A percentile compares a stretch with the other conserved stretches of the same genome.
phyloP scores from a whole-genome alignment of 2,113 vertebrate species.

The Sebastes schlegelii region DNA sequence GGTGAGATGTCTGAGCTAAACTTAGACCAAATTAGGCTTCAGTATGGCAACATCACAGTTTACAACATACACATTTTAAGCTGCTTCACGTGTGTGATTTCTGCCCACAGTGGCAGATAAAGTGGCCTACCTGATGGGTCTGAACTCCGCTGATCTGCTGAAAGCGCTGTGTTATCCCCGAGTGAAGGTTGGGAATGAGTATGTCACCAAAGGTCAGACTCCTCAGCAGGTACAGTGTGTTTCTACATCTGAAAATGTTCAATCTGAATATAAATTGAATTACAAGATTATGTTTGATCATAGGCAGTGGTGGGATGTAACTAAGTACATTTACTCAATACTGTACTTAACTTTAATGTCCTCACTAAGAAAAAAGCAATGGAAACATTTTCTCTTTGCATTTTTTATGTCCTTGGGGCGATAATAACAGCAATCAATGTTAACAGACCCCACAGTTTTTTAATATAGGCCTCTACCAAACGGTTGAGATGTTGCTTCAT shows the following conservation, averaged over 20 bases:
- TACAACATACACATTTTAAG: not conserved
- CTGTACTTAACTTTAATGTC: no score
- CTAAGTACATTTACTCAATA: no score
- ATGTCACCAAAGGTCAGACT: slow-evolving; percentile 73
- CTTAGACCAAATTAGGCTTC: not conserved
- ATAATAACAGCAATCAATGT: no score
- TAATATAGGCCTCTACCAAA: no score
- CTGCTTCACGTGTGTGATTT: not conserved
- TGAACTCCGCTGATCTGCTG: slow-evolving; percentile 74
- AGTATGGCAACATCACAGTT: not conserved
- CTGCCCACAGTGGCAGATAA: slow-evolving; percentile 64
- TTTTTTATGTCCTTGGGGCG: no score
- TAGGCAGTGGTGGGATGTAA: no score
- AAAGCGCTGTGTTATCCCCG: slow-evolving; percentile 72
- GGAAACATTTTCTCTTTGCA: no score
- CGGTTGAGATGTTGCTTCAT: no score
- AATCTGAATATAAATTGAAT: not conserved
- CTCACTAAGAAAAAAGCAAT: no score
- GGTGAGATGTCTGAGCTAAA: slow-evolving; percentile 41
- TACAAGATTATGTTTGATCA: no score
- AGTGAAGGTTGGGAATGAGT: slow-evolving; percentile 74
- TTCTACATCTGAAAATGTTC: not conserved
- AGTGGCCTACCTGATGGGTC: slow-evolving; percentile 66
- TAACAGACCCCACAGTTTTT: no score
- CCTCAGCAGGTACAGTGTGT: slow-evolving; percentile 59